These are phyloP conservation scores for Anser brachyrhynchus DNA, from an alignment of 2,113 vertebrate species.

Conservation along the genomic window DNA sequence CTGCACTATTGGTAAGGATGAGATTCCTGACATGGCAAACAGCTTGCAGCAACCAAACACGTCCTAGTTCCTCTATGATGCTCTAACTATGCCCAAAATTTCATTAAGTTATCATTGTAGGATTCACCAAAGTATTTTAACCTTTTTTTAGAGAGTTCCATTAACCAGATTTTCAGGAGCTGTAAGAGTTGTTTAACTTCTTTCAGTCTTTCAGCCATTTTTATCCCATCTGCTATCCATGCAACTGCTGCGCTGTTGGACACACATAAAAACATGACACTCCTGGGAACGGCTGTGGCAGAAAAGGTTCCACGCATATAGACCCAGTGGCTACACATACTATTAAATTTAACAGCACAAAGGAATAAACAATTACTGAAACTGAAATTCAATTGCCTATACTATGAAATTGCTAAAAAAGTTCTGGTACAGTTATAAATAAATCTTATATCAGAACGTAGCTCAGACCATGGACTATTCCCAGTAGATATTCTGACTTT, in stretches of 20 bases:
- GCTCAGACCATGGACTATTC: not conserved
- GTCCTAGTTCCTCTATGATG: not conserved
- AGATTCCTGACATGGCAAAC: not conserved
- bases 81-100: not conserved
- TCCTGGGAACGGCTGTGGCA: not conserved
- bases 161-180: not conserved
- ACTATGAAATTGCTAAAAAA: not conserved
- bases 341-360: slow-evolving; percentile 24
- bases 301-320: not conserved
- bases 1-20: not conserved
- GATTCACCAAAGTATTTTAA: not conserved
- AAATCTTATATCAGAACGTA: not conserved
- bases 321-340: not conserved
- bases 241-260: not conserved
- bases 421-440: slow-evolving; percentile 18
- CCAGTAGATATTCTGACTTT: not conserved
- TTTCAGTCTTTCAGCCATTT: not conserved
- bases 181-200: not conserved
- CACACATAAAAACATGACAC: not conserved
- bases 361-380: slow-evolving; percentile 48
- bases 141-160: not conserved
- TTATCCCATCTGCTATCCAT: not conserved
- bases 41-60: not conserved
- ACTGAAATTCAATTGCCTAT: slow-evolving; percentile 46
- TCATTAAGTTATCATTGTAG: not conserved